These are phyloP conservation scores for Apotomis turbidana DNA, from an alignment of 2,888 invertebrate species.

Conservation along the genomic window DNA sequence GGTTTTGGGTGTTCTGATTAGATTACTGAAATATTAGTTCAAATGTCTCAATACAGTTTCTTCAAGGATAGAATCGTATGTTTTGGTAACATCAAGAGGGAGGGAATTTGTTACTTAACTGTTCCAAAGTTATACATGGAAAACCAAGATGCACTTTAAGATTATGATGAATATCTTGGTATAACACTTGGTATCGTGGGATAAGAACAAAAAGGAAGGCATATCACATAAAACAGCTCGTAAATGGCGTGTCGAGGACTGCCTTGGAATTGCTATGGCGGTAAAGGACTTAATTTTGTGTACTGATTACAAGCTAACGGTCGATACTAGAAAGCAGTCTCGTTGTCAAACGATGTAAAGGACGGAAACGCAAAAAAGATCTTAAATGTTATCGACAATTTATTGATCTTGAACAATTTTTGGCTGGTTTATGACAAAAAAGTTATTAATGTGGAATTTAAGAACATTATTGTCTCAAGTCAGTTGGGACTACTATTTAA, in stretches of 20 bases:
- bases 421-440: conserved; percentile 6
- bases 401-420: conserved; percentile 10
- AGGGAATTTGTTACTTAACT: too few relatives aligned
- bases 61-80: too few relatives aligned
- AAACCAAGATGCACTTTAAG: too few relatives aligned
- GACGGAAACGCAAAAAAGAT: not conserved
- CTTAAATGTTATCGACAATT: not conserved
- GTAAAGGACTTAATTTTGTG: conserved; percentile 20
- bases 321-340: not conserved
- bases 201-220: not conserved
- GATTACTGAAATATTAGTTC: too few relatives aligned
- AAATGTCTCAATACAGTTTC: too few relatives aligned
- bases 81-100: too few relatives aligned
- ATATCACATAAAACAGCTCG: not conserved
- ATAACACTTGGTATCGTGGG: not conserved
- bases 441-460: not conserved
- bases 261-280: conserved; percentile 16
- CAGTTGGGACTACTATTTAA: not conserved
- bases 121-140: too few relatives aligned
- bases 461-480: not conserved
- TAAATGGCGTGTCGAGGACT: not conserved
- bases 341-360: conserved; percentile 1
- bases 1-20: too few relatives aligned
- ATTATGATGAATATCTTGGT: not conserved
- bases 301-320: conserved; percentile 11